Conservation (phyloP, 2,113 vertebrate species). For the Leptobrachium ailaonicum region DNA sequence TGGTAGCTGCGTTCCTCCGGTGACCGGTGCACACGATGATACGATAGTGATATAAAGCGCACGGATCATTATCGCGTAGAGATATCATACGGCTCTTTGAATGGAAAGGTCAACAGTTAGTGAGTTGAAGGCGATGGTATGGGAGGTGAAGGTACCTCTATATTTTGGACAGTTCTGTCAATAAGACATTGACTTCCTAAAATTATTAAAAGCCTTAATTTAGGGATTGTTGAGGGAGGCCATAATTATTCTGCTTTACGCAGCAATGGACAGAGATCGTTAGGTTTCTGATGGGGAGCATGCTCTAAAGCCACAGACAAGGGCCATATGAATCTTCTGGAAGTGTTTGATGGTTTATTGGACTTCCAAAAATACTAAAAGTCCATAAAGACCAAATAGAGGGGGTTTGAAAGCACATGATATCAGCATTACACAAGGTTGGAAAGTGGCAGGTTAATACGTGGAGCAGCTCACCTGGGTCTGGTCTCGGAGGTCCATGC, state of each 20-base stretch:
- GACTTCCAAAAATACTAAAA: too few species aligned
- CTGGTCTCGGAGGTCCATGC: conserved; percentile 67
- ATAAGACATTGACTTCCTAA: background rate
- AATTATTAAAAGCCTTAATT: background rate
- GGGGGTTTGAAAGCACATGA: background rate
- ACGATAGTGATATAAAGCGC: conserved; percentile 71
- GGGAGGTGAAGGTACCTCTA: too few species aligned
- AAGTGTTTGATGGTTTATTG: too few species aligned
- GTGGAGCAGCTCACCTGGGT: conserved; percentile 63
- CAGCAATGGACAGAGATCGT: too few species aligned
- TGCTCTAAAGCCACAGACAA: too few species aligned
- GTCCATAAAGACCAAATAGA: too few species aligned
- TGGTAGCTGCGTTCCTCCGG: conserved; percentile 70
- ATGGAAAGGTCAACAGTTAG: background rate
- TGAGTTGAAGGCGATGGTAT: background rate
- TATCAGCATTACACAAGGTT: background rate
- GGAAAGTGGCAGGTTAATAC: background rate
- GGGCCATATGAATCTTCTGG: too few species aligned
- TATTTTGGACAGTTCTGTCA: too few species aligned
- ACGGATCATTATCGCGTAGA: conserved; percentile 72
- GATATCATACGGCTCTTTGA: conserved; percentile 73
- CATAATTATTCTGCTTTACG: too few species aligned
- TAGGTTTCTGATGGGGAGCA: too few species aligned
- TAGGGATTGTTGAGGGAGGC: too few species aligned
- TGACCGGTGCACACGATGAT: conserved; percentile 74